Conservation (phyloP, 2,797 vertebrate genomes). For the Bradypodion ventrale region DNA sequence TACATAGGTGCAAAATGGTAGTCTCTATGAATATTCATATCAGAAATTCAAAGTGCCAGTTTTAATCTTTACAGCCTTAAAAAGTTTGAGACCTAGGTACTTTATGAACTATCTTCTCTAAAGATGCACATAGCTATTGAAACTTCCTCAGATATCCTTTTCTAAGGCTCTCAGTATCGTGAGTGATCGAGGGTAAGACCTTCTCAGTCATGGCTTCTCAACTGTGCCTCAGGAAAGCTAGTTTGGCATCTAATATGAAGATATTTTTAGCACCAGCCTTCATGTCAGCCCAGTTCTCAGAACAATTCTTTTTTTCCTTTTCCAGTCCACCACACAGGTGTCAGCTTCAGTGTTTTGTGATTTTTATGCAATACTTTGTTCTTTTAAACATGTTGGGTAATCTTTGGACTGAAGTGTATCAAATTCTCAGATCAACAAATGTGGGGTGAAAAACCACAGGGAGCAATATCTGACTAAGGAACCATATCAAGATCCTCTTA, state of each 20-base stretch:
- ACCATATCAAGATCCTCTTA: neutral
- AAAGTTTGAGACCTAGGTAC: neutral
- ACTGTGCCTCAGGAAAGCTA: neutral
- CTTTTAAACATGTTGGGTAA: neutral
- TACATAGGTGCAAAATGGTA: neutral
- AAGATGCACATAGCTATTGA: neutral
- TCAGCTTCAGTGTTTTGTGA: neutral
- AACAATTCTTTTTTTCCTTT: neutral
- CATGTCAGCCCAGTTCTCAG: neutral
- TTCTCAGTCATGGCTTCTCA: neutral
- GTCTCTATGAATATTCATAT: neutral
- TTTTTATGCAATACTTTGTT: neutral
- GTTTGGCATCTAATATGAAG: neutral
- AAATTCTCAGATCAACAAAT: neutral
- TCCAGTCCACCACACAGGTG: neutral
- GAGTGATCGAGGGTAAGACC: neutral
- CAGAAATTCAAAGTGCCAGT: neutral
- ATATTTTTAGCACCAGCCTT: neutral
- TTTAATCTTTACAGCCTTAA: neutral
- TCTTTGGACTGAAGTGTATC: neutral
- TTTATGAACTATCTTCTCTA: neutral
- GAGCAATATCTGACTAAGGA: neutral
- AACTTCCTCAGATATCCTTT: neutral
- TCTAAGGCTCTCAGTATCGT: no score
- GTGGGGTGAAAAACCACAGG: no score